Base-by-base conservation (phyloP, 2,888 invertebrate genomes). In the Ormyrus nitidulus region DNA sequence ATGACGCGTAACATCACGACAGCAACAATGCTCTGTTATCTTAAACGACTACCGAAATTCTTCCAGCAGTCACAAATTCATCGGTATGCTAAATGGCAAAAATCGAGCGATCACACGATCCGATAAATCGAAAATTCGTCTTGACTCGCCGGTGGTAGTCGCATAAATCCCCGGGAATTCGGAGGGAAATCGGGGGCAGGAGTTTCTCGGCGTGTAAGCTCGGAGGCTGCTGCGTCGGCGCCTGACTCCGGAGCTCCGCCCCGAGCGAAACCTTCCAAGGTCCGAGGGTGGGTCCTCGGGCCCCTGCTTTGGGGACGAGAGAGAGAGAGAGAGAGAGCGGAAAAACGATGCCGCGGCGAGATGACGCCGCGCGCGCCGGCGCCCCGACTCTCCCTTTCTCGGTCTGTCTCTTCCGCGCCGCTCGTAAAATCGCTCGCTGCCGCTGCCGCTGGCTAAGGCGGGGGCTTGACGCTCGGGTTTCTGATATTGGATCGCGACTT, bases 311-410 rank as follows among this genome's bases (percentile, higher is more conserved):
- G 34, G 34, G 34, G 34, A 34, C 34, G 34, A 34, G 34, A 34
- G 34, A 34, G 4, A 34, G 34, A 34, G 34, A 13, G 10, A 48
- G 51, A 10, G 48, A 61, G 62, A 19, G 58, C 19, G 79, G 85
- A 83, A 87, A 87, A 86, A 86, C 87, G 89, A 90, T 89, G 87
- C 88, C 88, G 81, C 77, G 77, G 80, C 84, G 87, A 89, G 89
- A 89, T 89, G 90, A 89, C 89, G 90, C 89, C 89, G 84, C 82
- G 4, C 34, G 88, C 86, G 87, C 86, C 77, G 81, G 82, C 84
- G 84, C 83, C 84, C 84, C 84, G 73, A 70, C 71, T 72, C 65
- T 77, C 58, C 19, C 56, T 46, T 46, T 44, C n/a, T 58, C 59
- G 51, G 34, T 34, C 34, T 34, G 34, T 34, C 34, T 34, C 34